These are phyloP conservation scores for Elephas maximus DNA, from an alignment of 2,113 vertebrate genomes.

Conservation along the genomic window DNA sequence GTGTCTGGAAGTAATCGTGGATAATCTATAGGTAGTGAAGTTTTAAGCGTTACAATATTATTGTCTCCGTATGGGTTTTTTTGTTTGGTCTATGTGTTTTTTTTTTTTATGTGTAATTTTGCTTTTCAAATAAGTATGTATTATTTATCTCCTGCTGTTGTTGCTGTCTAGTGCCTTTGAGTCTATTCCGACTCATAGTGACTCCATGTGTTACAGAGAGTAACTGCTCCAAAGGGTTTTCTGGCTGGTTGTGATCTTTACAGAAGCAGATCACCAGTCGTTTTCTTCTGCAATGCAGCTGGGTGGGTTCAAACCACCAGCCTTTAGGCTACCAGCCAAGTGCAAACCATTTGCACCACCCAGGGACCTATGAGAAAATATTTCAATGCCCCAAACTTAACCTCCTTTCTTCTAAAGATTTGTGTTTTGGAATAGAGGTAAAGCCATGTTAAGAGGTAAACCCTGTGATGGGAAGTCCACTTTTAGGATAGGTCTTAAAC, in stretches of 20 bases:
- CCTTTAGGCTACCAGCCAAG: too few relatives aligned
- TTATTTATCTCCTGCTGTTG: not conserved
- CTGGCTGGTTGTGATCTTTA: too few relatives aligned
- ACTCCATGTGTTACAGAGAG: not conserved
- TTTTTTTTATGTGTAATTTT: not conserved
- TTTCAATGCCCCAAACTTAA: not conserved
- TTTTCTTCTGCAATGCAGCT: too few relatives aligned
- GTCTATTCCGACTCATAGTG: not conserved
- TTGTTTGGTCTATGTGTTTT: not conserved
- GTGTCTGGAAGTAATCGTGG: not conserved
- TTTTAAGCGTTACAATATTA: not conserved
- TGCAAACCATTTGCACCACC: too few relatives aligned
- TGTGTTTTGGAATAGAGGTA: not conserved
- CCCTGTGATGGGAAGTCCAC: not conserved
- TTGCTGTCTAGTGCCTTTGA: not conserved
- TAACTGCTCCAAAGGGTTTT: too few relatives aligned
- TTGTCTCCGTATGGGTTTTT: not conserved
- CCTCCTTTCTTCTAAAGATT: not conserved
- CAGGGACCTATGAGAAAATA: not conserved
- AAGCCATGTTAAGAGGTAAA: not conserved
- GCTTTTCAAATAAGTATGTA: not conserved
- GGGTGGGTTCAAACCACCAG: too few relatives aligned
- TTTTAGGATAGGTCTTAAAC: not conserved
- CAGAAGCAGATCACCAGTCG: too few relatives aligned
- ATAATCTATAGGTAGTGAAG: not conserved